Conservation (phyloP, 2,888 invertebrate genomes). For the Mechanitis mazaeus region DNA sequence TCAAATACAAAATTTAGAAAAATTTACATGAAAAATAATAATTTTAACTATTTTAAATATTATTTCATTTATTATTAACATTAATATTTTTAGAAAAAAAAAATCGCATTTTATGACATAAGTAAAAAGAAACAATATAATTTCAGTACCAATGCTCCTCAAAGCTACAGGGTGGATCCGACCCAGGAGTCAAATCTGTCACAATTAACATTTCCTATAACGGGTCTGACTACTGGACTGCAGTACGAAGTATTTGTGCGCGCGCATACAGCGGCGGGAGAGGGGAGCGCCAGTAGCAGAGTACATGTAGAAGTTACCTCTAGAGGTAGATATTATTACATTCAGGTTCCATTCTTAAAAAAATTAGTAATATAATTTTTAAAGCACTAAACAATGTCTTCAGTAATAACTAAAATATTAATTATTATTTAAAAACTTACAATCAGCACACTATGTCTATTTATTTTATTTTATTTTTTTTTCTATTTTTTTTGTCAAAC, state of each 20-base stretch:
- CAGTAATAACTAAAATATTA: too few species aligned
- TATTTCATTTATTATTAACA: too few species aligned
- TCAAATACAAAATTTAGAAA: too few species aligned
- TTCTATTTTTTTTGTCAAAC: too few species aligned
- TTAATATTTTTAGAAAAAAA: too few species aligned
- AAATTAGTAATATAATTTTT: neutral
- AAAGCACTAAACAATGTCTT: too few species aligned
- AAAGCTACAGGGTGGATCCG: conserved; percentile 56
- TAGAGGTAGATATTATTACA: conserved; percentile 43
- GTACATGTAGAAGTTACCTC: conserved; percentile 50
- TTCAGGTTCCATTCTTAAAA: neutral
- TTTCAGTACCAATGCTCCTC: conserved; percentile 57
- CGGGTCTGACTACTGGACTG: conserved; percentile 66
- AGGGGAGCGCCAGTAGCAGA: conserved; percentile 62
- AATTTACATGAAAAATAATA: too few species aligned
- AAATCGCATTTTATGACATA: too few species aligned
- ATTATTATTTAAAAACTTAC: too few species aligned
- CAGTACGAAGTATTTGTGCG: conserved; percentile 79
- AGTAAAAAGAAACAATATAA: neutral
- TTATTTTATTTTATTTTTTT: too few species aligned
- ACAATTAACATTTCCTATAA: conserved; percentile 61
- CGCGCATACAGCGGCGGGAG: conserved; percentile 78
- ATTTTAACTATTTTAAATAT: too few species aligned
- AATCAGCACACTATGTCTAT: too few species aligned
- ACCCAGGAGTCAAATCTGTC: conserved; percentile 44